Evolutionary conservation across 2,888 invertebrate species (phyloP).

Genomic region (Prionchulus punctatus): DNA sequence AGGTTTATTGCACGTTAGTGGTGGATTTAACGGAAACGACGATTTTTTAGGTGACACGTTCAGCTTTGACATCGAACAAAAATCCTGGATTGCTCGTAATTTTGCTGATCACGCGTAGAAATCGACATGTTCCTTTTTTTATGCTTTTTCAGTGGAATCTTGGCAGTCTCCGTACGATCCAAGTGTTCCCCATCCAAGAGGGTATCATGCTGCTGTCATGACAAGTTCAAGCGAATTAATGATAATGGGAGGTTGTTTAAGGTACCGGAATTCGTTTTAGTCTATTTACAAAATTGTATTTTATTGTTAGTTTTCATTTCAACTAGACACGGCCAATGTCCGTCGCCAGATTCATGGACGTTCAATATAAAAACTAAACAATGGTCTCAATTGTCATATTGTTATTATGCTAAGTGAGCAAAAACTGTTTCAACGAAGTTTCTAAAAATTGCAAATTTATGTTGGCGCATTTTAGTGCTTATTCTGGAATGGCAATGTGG

Average conservation of each 20-base stretch:
- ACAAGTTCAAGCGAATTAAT: background rate
- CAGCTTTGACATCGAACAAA: constrained; percentile 2
- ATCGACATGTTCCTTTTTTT: too few species aligned
- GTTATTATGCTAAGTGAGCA: background rate
- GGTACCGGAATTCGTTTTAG: background rate
- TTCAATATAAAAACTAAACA: background rate
- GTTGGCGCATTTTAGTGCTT: background rate
- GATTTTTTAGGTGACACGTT: constrained; percentile 6
- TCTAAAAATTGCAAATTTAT: too few species aligned
- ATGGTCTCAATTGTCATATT: background rate
- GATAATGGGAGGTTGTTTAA: constrained; percentile 8
- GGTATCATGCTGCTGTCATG: background rate
- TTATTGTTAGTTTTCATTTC: background rate
- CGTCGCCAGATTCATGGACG: constrained; percentile 4
- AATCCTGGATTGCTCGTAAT: too few species aligned
- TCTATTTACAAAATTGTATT: background rate
- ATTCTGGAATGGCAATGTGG: background rate
- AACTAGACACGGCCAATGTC: constrained; percentile 9
- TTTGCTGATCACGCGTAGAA: too few species aligned
- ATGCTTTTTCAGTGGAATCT: constrained; percentile 6
- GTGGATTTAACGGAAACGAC: background rate
- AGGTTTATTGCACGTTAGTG: background rate
- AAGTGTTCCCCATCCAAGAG: constrained; percentile 7
- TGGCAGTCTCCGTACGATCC: constrained; percentile 8
- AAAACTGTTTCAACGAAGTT: background rate